Evolutionary conservation across 2,113 vertebrate genomes (phyloP).

Genomic region (Acanthisitta chloris): DNA sequence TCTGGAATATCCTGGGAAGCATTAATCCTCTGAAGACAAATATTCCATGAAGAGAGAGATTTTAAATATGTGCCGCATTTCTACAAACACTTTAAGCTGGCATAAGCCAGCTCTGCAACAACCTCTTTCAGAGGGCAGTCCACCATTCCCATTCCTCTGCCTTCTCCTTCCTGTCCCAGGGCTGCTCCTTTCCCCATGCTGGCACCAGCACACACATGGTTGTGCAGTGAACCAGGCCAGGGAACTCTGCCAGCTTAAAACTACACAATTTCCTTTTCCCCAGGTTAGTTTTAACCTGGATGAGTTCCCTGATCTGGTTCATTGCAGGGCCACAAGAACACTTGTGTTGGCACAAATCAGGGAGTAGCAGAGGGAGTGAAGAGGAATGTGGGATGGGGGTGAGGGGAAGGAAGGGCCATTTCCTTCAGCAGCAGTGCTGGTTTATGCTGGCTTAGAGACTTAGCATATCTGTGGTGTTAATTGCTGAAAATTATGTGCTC

Average conservation of each 20-base stretch:
- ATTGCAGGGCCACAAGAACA: conserved; percentile 9
- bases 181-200: background rate
- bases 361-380: background rate
- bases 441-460: conserved; percentile 35
- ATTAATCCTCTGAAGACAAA: conserved; percentile 50
- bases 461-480: conserved; percentile 46
- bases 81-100: conserved; percentile 12
- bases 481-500: conserved; percentile 33
- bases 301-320: conserved; percentile 55
- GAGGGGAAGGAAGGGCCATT: conserved; percentile 29
- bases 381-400: conserved; percentile 18
- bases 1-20: conserved; percentile 46
- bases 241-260: conserved; percentile 51
- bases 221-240: conserved; percentile 24
- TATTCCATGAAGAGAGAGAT: conserved; percentile 18
- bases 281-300: conserved; percentile 53
- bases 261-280: conserved; percentile 43
- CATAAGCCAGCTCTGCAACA: background rate
- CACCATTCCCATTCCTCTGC: background rate
- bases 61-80: background rate
- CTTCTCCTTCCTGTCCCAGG: conserved; percentile 5
- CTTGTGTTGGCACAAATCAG: background rate
- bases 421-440: conserved; percentile 17
- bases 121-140: background rate
- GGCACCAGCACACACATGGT: conserved; percentile 3